Evolutionary conservation across 1,140 invertebrate genomes (phyloP), one percentile per base, ranked within the genome.

Genomic region (Galleria mellonella): DNA sequence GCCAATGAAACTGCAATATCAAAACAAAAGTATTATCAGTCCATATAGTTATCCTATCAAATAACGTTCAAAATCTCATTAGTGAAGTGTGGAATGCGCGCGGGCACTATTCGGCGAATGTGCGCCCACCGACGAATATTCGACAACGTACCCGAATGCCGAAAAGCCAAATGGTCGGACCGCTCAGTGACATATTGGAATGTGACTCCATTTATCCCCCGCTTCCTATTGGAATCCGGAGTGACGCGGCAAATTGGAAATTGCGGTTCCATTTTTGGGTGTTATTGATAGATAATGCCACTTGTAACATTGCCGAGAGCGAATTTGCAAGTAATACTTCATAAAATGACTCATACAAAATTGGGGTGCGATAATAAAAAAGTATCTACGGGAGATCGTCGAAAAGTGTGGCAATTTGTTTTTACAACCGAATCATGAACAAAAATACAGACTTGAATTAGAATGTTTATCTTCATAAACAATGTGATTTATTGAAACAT

Each of bases 221-320:
- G 72, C 64, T 82, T 85, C 82, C 82, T 81, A 85, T 83, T 83
- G 78, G 82, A 85, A 83, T 85, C 78, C 82, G 77, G 82, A 78
- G 75, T 85, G 75, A 85, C 71, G 70, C 72, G 74, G 72, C 75
- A 82, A 85, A 85, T 85, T 85, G 78, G 74, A 83, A 78, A 83
- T 85, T 76, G 75, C 72, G 74, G 71, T 72, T 66, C 76, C 68
- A 69, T 79, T 82, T 85, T 85, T 83, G 77, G 76, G 64, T 52
- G 70, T 72, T 79, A 79, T 83, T 72, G 73, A 84, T 69, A 69
- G 59, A 62, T 82, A 83, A 81, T 70, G 63, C 72, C 71, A 77
- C 73, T 78, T 72, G 73, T 73, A 65, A 78, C 70, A 54, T 49
- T 47, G 53, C n/a, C n/a, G 28, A 30, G 30, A 30, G 40, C 48